Conservation (phyloP, 2,888 invertebrate genomes). For the Copidosoma aretas region DNA sequence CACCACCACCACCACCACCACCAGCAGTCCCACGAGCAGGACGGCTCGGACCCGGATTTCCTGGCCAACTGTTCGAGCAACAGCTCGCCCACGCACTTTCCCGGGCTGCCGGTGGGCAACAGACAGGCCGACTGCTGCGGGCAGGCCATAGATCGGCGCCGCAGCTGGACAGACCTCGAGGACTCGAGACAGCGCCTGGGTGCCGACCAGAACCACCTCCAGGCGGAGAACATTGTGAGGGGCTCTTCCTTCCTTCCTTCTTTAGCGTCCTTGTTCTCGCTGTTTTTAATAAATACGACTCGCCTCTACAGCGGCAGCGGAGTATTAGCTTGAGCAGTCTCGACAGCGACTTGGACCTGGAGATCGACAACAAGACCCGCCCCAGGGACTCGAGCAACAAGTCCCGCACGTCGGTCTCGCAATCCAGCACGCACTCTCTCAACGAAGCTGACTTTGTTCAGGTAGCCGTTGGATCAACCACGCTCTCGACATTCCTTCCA, state of each 20-base stretch:
- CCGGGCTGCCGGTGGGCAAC: constrained; percentile 13
- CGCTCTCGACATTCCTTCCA: no score
- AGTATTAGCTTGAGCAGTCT: constrained; percentile 80
- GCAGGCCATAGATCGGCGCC: constrained; percentile 69
- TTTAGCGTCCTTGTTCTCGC: constrained; percentile 11
- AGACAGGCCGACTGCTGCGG: constrained; percentile 61
- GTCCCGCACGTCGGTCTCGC: constrained; percentile 57
- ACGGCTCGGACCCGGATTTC: constrained; percentile 64
- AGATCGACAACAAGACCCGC: constrained; percentile 64
- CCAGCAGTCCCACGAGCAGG: constrained; percentile 21
- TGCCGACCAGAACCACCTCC: constrained; percentile 58
- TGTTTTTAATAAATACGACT: constrained; percentile 5
- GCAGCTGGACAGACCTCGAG: constrained; percentile 89
- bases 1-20: constrained; percentile 15
- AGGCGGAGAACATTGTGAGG: constrained; percentile 59
- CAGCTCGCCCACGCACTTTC: constrained; percentile 63
- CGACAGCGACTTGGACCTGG: constrained; percentile 82
- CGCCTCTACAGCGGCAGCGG: constrained; percentile 50
- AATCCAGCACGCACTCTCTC: constrained; percentile 78
- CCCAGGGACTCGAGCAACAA: constrained; percentile 63
- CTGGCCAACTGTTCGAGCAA: constrained; percentile 63
- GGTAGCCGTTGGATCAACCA: constrained; percentile 64
- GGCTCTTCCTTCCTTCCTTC: constrained; percentile 9
- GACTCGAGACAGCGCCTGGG: constrained; percentile 63
- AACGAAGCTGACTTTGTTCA: constrained; percentile 85